Percentiles rank a stretch among this genome's conserved stretches.
phyloP scores from a whole-genome alignment of 1,140 invertebrate species.

The Diorhabda sublineata region DNA sequence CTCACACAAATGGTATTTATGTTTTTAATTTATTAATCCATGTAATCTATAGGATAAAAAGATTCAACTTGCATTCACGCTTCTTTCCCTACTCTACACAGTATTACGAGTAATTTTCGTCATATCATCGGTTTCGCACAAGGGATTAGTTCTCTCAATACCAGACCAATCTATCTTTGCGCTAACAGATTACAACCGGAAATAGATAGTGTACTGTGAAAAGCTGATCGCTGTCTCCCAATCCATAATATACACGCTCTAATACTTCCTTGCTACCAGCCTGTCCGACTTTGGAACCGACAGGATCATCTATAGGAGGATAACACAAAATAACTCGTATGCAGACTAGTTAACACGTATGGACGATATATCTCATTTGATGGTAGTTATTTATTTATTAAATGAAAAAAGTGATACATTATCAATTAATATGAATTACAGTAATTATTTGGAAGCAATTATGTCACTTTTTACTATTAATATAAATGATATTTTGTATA shows the following conservation, averaged over 20 bases:
- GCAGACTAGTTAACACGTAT: too few species aligned
- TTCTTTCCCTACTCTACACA: neutral
- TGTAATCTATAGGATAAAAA: too few species aligned
- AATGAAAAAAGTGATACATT: too few species aligned
- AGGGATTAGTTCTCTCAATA: constrained; percentile 12
- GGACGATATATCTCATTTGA: too few species aligned
- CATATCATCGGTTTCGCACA: constrained; percentile 10
- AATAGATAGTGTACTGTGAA: constrained; percentile 15
- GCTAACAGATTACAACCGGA: constrained; percentile 13
- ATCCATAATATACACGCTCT: neutral
- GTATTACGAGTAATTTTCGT: constrained; percentile 10
- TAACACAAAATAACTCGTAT: too few species aligned
- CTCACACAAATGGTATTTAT: too few species aligned
- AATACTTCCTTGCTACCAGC: neutral
- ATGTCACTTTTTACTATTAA: too few species aligned
- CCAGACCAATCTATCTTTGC: constrained; percentile 15
- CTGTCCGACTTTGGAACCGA: neutral
- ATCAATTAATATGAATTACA: too few species aligned
- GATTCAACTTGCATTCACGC: neutral
- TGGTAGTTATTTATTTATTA: too few species aligned
- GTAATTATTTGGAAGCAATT: too few species aligned
- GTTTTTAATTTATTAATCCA: too few species aligned
- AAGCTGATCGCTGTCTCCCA: constrained; percentile 10
- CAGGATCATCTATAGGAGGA: neutral
- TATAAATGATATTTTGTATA: too few species aligned